Percentiles rank a stretch among this genome's conserved stretches.
phyloP scores from a whole-genome alignment of 1,140 invertebrate species.

The Drosophila dunni region DNA sequence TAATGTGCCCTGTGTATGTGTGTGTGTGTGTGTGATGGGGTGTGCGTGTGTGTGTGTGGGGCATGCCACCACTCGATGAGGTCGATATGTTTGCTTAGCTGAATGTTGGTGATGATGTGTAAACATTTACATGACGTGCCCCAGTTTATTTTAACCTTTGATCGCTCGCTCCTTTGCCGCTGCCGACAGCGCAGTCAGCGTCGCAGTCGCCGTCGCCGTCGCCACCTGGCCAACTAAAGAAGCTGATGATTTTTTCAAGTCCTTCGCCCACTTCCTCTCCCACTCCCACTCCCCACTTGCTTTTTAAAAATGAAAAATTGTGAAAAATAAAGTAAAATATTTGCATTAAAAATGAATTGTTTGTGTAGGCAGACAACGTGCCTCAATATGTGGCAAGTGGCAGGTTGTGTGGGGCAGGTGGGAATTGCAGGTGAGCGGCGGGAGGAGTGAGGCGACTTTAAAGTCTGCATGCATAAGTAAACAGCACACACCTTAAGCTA shows the following conservation, averaged over 20 bases:
- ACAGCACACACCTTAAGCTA: slow-evolving; percentile 22
- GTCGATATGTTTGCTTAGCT: slow-evolving; percentile 83
- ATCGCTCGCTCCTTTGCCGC: slow-evolving; percentile 35
- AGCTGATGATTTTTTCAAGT: slow-evolving; percentile 17
- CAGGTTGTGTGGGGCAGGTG: too few species aligned
- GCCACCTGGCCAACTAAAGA: slow-evolving; percentile 48
- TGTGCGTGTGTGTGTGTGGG: slow-evolving; percentile 1
- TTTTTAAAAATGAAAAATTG: slow-evolving; percentile 24
- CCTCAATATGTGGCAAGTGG: slow-evolving; percentile 25
- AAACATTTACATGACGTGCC: slow-evolving; percentile 83
- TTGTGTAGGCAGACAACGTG: slow-evolving; percentile 66
- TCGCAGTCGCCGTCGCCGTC: slow-evolving; percentile 27
- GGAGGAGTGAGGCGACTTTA: slow-evolving; percentile 44
- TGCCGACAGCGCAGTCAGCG: slow-evolving; percentile 1
- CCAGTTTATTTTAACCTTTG: slow-evolving; percentile 83
- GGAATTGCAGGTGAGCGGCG: too few species aligned
- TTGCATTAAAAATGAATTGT: slow-evolving; percentile 83
- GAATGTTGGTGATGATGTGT: slow-evolving; percentile 83
- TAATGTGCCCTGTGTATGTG: slow-evolving; percentile 52
- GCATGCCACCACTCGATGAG: slow-evolving; percentile 56
- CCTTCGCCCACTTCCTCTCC: too few species aligned
- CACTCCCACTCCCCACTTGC: too few species aligned
- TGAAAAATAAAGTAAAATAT: slow-evolving; percentile 72
- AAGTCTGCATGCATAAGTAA: slow-evolving; percentile 56
- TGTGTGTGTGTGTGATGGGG: not conserved